phyloP scores from a whole-genome alignment of 2,888 invertebrate species.

The Cheilosia pagana region DNA sequence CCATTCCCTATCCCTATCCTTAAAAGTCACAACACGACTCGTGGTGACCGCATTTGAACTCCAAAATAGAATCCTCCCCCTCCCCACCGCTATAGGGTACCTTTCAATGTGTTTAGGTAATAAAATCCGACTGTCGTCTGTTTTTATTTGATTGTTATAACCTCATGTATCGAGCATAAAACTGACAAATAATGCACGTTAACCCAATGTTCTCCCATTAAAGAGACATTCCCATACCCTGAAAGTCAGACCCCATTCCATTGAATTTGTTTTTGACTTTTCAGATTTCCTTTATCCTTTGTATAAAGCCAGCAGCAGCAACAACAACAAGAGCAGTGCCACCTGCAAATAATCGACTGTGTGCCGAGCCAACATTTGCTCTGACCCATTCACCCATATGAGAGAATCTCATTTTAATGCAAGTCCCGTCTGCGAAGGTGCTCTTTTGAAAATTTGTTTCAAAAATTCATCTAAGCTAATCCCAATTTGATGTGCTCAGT shows the following conservation, averaged over 20 bases:
- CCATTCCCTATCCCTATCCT: not conserved
- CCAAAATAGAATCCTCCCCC: not conserved
- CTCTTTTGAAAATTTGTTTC: slow-evolving; percentile 50
- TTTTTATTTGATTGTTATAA: slow-evolving; percentile 72
- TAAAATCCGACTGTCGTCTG: slow-evolving; percentile 60
- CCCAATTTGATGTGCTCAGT: slow-evolving; percentile 67
- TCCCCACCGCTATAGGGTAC: not conserved
- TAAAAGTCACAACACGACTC: slow-evolving; percentile 3
- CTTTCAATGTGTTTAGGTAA: slow-evolving; percentile 9
- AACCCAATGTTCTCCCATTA: slow-evolving; percentile 55
- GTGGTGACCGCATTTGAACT: slow-evolving; percentile 1
- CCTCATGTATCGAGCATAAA: slow-evolving; percentile 58
- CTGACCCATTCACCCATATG: slow-evolving; percentile 40
- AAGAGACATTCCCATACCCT: slow-evolving; percentile 62
- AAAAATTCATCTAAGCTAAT: slow-evolving; percentile 68
- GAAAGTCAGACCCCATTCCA: slow-evolving; percentile 50
- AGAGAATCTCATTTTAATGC: slow-evolving; percentile 52
- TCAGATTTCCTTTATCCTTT: slow-evolving; percentile 22
- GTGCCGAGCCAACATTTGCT: slow-evolving; percentile 2
- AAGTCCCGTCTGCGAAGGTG: slow-evolving; percentile 37
- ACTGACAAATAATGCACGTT: slow-evolving; percentile 60
- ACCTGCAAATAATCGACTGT: slow-evolving; percentile 68
- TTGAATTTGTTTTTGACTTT: slow-evolving; percentile 48
- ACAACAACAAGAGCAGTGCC: slow-evolving; percentile 14
- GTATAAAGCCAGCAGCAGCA: not conserved